Conservation (phyloP, 2,113 vertebrate genomes). For the Pelmatolapia mariae region DNA sequence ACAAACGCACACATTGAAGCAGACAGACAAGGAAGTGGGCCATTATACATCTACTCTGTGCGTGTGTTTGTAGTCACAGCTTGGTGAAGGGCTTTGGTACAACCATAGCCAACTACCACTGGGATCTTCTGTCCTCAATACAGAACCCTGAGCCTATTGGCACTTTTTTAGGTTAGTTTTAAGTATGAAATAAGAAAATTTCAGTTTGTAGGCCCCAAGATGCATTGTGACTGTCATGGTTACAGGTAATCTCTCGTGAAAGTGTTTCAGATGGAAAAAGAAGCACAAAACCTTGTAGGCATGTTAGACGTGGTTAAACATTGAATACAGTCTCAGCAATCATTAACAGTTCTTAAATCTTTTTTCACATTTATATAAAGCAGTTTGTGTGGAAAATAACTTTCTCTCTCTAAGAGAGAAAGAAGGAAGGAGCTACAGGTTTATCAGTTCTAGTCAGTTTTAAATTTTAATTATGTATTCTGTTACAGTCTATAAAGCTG, state of each 20-base stretch:
- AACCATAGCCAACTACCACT: neutral
- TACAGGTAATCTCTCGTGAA: neutral
- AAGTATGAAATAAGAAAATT: neutral
- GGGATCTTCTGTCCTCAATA: conserved; percentile 38
- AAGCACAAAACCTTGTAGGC: neutral
- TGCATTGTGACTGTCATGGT: neutral
- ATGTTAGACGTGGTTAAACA: neutral
- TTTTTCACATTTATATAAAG: neutral
- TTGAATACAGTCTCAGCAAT: neutral
- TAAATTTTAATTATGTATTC: neutral
- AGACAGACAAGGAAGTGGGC: conserved; percentile 23
- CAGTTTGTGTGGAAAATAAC: neutral
- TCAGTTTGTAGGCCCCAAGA: neutral
- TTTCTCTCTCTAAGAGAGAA: neutral
- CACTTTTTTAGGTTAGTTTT: neutral
- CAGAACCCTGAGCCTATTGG: conserved; percentile 3
- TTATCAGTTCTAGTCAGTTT: neutral
- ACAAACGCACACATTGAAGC: neutral
- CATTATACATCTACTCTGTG: conserved; percentile 4
- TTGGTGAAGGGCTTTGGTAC: conserved; percentile 5
- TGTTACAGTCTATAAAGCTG: neutral
- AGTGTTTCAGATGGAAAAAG: neutral
- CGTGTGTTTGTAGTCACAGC: neutral
- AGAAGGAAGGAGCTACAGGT: neutral
- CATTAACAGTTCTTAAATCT: neutral